Evolutionary conservation across 1,140 invertebrate species (phyloP).

Genomic region (Tetramorium parvispinum): DNA sequence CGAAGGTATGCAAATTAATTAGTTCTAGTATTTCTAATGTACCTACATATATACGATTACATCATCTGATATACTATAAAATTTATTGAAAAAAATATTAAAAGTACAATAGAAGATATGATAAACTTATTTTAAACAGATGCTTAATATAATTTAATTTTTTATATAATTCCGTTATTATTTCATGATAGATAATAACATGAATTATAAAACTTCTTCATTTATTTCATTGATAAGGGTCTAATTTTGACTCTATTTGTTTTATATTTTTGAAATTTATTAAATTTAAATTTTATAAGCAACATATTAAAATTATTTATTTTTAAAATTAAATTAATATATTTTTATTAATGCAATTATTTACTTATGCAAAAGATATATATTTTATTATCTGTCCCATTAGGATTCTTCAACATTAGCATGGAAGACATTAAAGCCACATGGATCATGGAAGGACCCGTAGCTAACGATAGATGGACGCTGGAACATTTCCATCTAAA

Average conservation of each 20-base stretch:
- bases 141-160: no score
- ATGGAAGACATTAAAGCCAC: slow-evolving; percentile 77
- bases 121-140: background rate
- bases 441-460: slow-evolving; percentile 76
- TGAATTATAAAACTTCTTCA: background rate
- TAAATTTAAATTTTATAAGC: background rate
- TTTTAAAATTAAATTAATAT: no score
- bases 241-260: background rate
- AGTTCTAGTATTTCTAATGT: background rate
- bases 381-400: background rate
- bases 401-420: slow-evolving; percentile 82
- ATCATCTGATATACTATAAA: background rate
- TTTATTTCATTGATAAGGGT: background rate
- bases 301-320: background rate
- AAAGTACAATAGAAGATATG: background rate
- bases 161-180: background rate
- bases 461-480: slow-evolving; percentile 80
- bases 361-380: background rate
- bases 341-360: background rate
- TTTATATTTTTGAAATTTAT: background rate
- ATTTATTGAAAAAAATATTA: background rate
- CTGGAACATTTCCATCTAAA: slow-evolving; percentile 88
- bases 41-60: no score
- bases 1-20: slow-evolving; percentile 79
- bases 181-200: background rate